Evolutionary conservation across 2,888 invertebrate species (phyloP).

Genomic region (Tetropium fuscum): DNA sequence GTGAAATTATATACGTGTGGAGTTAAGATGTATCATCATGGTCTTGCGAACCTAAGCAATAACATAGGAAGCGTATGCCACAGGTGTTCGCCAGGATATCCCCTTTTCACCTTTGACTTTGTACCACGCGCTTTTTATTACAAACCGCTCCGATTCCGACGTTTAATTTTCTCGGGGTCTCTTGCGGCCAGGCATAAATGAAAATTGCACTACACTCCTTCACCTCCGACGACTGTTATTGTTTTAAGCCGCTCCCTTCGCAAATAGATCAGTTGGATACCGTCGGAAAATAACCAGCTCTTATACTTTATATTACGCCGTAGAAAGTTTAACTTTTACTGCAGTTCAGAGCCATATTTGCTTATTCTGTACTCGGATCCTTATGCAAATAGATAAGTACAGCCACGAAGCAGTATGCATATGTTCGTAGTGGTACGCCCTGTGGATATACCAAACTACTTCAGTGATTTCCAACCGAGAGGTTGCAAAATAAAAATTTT

Average conservation of each 20-base stretch:
- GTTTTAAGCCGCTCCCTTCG: conserved; percentile 24
- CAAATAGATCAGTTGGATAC: conserved; percentile 11
- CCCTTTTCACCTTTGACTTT: conserved; percentile 33
- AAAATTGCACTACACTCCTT: conserved; percentile 30
- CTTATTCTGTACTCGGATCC: too few species aligned
- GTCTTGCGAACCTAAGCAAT: background rate
- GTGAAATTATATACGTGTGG: conserved; percentile 20
- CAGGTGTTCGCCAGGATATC: conserved; percentile 31
- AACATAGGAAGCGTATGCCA: conserved; percentile 1
- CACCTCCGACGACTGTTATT: conserved; percentile 26
- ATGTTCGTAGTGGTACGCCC: too few species aligned
- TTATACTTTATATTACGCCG: too few species aligned
- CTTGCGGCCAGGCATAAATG: conserved; percentile 32
- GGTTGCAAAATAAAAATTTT: too few species aligned
- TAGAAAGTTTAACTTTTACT: too few species aligned
- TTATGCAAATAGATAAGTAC: too few species aligned
- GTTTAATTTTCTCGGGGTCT: conserved; percentile 34
- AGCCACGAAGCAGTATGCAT: background rate
- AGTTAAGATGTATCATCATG: conserved; percentile 2
- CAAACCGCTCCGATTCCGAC: conserved; percentile 25
- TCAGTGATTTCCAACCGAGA: too few species aligned
- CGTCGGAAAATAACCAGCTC: conserved; percentile 1
- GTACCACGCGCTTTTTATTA: conserved; percentile 30
- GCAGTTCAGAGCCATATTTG: too few species aligned
- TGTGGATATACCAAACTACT: background rate